These are phyloP conservation scores for Gasteruption jaculator DNA, from an alignment of 2,888 invertebrate species.

Conservation along the genomic window DNA sequence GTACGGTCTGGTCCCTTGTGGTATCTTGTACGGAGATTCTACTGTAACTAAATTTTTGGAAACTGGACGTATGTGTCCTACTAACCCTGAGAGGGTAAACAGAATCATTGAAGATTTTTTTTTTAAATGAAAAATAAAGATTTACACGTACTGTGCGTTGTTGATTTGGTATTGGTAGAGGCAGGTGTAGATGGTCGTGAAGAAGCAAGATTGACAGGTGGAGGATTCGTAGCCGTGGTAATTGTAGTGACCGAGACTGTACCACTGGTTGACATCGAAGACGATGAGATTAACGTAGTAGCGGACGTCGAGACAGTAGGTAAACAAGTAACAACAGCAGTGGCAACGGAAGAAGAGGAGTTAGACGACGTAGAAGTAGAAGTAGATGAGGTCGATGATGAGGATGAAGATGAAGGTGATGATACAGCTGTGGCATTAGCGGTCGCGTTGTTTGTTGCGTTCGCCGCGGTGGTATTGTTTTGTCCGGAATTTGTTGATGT, in stretches of 20 bases:
- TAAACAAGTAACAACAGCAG: slow-evolving; percentile 29
- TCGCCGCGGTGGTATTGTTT: slow-evolving; percentile 20
- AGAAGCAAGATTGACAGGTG: slow-evolving; percentile 36
- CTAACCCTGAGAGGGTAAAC: too few species aligned
- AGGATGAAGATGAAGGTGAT: slow-evolving; percentile 28
- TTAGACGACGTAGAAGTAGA: slow-evolving; percentile 35
- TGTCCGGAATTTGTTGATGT: slow-evolving; percentile 15
- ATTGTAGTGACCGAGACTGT: slow-evolving; percentile 32
- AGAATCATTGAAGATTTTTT: background rate
- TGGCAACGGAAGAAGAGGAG: slow-evolving; percentile 30
- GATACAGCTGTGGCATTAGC: slow-evolving; percentile 30
- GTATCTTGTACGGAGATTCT: too few species aligned
- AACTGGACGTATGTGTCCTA: too few species aligned
- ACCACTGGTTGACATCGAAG: background rate
- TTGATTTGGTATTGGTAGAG: slow-evolving; percentile 31
- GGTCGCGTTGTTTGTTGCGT: slow-evolving; percentile 41
- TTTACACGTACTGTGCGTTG: slow-evolving; percentile 36
- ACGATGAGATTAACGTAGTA: too few species aligned
- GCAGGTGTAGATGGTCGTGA: slow-evolving; percentile 37
- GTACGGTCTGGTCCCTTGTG: too few species aligned
- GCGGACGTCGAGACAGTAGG: slow-evolving; percentile 27
- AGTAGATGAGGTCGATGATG: slow-evolving; percentile 41
- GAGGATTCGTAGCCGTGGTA: slow-evolving; percentile 35
- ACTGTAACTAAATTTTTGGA: too few species aligned
- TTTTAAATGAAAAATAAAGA: background rate